phyloP scores from a whole-genome alignment of 2,797 vertebrate species.

The Ciconia nigra region DNA sequence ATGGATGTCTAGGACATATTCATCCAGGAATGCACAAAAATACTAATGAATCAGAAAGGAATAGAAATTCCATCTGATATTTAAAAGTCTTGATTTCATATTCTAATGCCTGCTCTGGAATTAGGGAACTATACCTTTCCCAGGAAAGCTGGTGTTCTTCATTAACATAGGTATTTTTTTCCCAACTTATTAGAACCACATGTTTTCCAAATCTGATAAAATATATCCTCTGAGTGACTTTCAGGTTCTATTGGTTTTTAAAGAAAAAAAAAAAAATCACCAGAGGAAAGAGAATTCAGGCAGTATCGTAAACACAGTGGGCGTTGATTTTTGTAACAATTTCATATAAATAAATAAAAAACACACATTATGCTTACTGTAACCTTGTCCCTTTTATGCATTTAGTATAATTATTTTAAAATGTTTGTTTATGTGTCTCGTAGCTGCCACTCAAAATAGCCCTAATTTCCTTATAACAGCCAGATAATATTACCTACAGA shows the following conservation, averaged over 20 bases:
- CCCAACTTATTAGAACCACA: neutral
- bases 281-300: slow-evolving; percentile 16
- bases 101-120: neutral
- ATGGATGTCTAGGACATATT: neutral
- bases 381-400: neutral
- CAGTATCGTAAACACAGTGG: neutral
- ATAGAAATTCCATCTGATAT: neutral
- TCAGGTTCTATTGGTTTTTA: neutral
- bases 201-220: neutral
- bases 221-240: neutral
- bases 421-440: neutral
- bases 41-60: neutral
- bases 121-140: neutral
- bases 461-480: neutral
- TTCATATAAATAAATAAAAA: neutral
- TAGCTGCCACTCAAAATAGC: neutral
- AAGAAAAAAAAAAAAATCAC: neutral
- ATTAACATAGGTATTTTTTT: neutral
- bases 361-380: neutral
- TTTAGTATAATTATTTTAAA: neutral
- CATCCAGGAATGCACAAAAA: neutral
- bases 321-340: neutral
- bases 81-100: neutral
- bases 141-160: neutral
- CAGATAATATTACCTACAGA: neutral